Percentiles rank a stretch among this genome's conserved stretches.
Conservation (phyloP, 2,888 invertebrate genomes). For the Brenthis ino region DNA sequence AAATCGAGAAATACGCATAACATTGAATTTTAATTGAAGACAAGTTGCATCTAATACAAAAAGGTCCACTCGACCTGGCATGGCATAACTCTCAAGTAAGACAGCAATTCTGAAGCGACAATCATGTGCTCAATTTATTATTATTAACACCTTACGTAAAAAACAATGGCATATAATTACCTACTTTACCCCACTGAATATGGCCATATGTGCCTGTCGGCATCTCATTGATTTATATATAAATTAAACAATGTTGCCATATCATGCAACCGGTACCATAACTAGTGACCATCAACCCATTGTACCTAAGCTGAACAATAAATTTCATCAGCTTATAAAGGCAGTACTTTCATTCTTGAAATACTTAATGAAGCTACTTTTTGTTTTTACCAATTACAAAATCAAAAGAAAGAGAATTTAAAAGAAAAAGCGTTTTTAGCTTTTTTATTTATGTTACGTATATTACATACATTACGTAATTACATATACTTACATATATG, state of each 20-base stretch:
- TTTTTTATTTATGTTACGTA: no score
- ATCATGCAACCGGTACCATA: constrained; percentile 46
- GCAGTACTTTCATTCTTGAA: constrained; percentile 40
- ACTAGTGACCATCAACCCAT: constrained; percentile 53
- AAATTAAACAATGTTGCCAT: constrained; percentile 54
- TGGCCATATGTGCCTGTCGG: constrained; percentile 54
- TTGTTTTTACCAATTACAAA: constrained; percentile 29
- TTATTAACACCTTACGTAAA: constrained; percentile 53
- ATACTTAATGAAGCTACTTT: constrained; percentile 35
- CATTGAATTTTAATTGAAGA: background rate
- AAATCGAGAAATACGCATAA: background rate
- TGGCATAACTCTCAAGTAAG: constrained; percentile 6
- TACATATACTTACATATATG: no score
- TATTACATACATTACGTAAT: no score
- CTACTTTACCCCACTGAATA: constrained; percentile 49
- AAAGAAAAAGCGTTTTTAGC: background rate
- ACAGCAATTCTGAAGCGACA: constrained; percentile 12
- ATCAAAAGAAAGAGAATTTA: constrained; percentile 27
- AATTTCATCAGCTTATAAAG: constrained; percentile 34
- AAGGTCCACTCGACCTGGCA: constrained; percentile 1
- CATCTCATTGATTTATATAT: constrained; percentile 64
- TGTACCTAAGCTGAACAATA: constrained; percentile 50
- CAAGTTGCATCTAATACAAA: background rate
- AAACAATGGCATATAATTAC: constrained; percentile 58
- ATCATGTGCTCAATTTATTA: constrained; percentile 8